Evolutionary conservation across 1,140 invertebrate genomes (phyloP), one percentile per base, ranked within the genome.

Genomic region (Macrocentrus cingulum): DNA sequence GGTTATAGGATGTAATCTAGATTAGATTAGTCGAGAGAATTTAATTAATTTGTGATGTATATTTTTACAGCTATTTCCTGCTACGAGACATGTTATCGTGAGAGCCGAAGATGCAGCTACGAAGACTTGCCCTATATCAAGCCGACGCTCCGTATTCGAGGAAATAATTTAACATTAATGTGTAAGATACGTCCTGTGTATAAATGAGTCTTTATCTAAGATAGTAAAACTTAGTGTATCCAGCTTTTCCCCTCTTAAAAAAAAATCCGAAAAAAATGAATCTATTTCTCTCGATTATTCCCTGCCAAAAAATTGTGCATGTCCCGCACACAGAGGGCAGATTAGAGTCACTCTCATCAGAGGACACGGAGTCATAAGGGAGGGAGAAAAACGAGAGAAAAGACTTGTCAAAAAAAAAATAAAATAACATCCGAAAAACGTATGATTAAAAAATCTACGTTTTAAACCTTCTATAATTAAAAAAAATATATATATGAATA

Each of bases 151-250:
- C 7, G 59, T 48, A 60, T 60, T 56, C 52, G 44, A 54, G 32
- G 54, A 56, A 36, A 48, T 63, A 53, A 63, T 63, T 56, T 63
- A 50, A 59, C 37, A 42, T 46, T 52, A 57, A 57, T 60, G 50
- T 62, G 60, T 62, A 62, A 56, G 37, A 63, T 57, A 63, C 50
- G 44, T 45, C 50, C 54, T 50, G 44, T 63, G 61, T 63, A 63
- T 63, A 63, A 60, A 51, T 19, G 44, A 41, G 45, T 8, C 11
- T 23, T n/a, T n/a, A 18, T 32, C 15, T 48, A 15, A 16, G 18
- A 55, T 22, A 32, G 25, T 25, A 9, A n/a, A 57, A 51, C 49
- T 51, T 11, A 19, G 19, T 37, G 2, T 18, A 15, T n/a, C 32
- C 49, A 11, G 32, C 7, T 13, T 13, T 8, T 44, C 46, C 37